A percentile compares a stretch with the other conserved stretches of the same genome.
Conservation (phyloP, 1,140 invertebrate genomes). For the Bemisia tabaci region DNA sequence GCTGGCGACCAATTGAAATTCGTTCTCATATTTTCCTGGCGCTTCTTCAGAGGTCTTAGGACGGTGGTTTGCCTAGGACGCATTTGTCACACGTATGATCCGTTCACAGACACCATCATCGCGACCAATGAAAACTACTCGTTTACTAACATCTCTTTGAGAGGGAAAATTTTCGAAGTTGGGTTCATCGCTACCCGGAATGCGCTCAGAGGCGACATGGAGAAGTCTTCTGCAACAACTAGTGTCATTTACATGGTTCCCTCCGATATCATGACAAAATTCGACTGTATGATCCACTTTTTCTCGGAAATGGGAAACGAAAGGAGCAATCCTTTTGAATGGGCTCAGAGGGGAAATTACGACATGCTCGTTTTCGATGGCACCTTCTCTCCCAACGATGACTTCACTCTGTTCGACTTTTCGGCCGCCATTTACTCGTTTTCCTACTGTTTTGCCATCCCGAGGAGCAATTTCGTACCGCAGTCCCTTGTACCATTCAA, state of each 20-base stretch:
- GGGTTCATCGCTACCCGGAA: too few species aligned
- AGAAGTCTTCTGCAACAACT: too few species aligned
- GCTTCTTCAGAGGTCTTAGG: background rate
- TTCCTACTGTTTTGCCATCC: background rate
- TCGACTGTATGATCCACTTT: too few species aligned
- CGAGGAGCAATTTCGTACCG: background rate
- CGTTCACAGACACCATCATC: too few species aligned
- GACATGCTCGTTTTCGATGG: background rate
- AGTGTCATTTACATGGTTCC: too few species aligned
- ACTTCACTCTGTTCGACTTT: background rate
- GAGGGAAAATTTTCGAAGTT: too few species aligned
- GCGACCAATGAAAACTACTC: too few species aligned
- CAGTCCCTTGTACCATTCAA: background rate
- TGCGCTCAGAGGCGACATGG: too few species aligned
- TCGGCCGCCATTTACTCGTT: background rate
- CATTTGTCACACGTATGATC: background rate
- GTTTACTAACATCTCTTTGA: too few species aligned
- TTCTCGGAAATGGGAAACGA: too few species aligned
- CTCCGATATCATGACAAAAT: too few species aligned
- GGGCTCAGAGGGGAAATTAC: background rate
- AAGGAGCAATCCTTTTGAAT: background rate
- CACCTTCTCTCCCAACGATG: background rate
- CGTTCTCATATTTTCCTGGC: background rate
- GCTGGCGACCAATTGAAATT: background rate
- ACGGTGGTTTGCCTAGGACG: background rate